Evolutionary conservation across 2,113 vertebrate species (phyloP).

Genomic region (Trematocara zebra): DNA sequence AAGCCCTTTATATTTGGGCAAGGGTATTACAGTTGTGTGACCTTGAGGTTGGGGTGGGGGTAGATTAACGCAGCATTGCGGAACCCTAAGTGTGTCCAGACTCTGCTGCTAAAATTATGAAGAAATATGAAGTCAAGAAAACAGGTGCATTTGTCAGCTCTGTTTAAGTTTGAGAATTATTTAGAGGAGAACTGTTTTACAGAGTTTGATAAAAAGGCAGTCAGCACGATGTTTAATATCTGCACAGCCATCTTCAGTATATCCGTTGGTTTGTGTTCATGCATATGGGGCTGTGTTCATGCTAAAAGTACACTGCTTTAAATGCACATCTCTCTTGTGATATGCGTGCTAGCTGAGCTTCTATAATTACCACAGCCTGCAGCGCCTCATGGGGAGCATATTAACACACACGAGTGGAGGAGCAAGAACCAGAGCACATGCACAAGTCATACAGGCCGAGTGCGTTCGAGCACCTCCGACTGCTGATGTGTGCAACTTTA

Average conservation of each 20-base stretch:
- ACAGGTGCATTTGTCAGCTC: background rate
- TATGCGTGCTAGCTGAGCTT: conserved; percentile 48
- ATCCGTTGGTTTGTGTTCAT: background rate
- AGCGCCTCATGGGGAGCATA: conserved; percentile 69
- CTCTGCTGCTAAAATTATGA: background rate
- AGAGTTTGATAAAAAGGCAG: background rate
- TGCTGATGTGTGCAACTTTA: background rate
- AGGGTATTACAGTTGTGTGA: conserved; percentile 17
- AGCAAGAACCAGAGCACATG: conserved; percentile 30
- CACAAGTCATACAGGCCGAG: background rate
- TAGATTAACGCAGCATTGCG: conserved; percentile 18
- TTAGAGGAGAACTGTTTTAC: background rate
- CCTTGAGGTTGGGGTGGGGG: background rate
- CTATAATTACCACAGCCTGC: conserved; percentile 74
- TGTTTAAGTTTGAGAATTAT: background rate
- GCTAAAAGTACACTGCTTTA: conserved; percentile 23
- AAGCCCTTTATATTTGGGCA: conserved; percentile 42
- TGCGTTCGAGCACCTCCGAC: background rate
- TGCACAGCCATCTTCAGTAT: background rate
- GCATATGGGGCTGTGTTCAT: background rate
- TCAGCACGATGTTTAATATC: background rate
- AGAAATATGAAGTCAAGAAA: background rate
- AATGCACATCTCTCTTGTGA: conserved; percentile 42
- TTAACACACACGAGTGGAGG: conserved; percentile 74
- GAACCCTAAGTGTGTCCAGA: background rate